Evolutionary conservation across 2,888 invertebrate genomes (phyloP), one percentile per base, ranked within the genome.

Genomic region (Agrochola lychnidis): DNA sequence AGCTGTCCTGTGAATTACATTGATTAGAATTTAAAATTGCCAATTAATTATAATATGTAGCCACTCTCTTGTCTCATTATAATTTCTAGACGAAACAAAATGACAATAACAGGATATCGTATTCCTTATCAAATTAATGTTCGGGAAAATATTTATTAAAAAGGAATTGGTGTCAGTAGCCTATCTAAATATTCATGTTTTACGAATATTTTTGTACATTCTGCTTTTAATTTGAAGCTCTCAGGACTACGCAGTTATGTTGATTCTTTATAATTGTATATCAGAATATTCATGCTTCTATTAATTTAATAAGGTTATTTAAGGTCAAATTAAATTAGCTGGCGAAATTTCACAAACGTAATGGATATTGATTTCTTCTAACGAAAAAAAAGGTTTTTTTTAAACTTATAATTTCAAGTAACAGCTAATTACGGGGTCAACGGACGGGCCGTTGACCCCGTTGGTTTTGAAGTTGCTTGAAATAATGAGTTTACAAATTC

Each of bases 111-210:
- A 74, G 16, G 68, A 81, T 76, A 77, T 83, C 77, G 70, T 69
- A 36, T 82, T 82, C 40, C 67, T 70, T 73, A 73, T 45, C n/a
- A 76, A 73, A 83, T 77, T 77, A 81, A 76, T 48, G 69, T 85
- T 61, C 69, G 16, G 45, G 61, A 66, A 57, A 66, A 80, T 66
- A 84, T 70, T 70, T 73, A 68, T 74, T 36, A 69, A 67, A 75
- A 73, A 67, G 53, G 25, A 81, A 81, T 84, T 70, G 62, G 70
- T 84, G 75, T 74, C 63, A 42, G 82, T 36, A 62, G 61, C 40
- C 53, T 22, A 63, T 42, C 57, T 79, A 73, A 84, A 81, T 72
- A 81, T 75, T 84, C 62, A 68, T 61, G 70, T 61, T 78, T 66
- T 70, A 66, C 48, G 63, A 78, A 69, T 78, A 40, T 64, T 61